Evolutionary conservation across 1,140 invertebrate genomes (phyloP).

Genomic region (Manduca sexta): DNA sequence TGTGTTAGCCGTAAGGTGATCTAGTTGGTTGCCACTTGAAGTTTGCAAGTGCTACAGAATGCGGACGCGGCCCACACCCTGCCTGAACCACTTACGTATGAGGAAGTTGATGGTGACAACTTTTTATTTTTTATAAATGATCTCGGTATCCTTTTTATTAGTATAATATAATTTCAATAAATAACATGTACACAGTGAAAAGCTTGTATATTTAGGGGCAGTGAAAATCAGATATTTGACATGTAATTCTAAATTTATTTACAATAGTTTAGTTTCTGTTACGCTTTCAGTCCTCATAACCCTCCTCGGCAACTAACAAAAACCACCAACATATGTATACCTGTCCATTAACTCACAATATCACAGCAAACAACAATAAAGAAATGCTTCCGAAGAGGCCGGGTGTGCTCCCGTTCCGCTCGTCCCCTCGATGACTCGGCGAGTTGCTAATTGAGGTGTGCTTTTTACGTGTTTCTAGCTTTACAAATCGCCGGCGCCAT

Average conservation of each 20-base stretch:
- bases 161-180: not conserved
- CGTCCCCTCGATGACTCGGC: constrained; percentile 49
- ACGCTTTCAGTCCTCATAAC: constrained; percentile 29
- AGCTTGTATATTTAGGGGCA: not conserved
- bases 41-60: constrained; percentile 47
- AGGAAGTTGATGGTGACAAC: constrained; percentile 45
- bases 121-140: constrained; percentile 23
- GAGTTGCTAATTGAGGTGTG: constrained; percentile 51
- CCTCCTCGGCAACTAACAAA: constrained; percentile 37
- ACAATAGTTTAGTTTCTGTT: constrained; percentile 48
- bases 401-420: constrained; percentile 27
- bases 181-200: not conserved
- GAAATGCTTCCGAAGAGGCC: constrained; percentile 56
- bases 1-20: constrained; percentile 59
- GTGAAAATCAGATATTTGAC: not conserved
- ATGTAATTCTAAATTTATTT: constrained; percentile 57
- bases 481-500: constrained; percentile 42
- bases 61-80: constrained; percentile 59
- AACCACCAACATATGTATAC: constrained; percentile 46
- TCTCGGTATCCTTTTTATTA: not conserved
- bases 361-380: constrained; percentile 69
- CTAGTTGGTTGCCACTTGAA: constrained; percentile 43
- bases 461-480: constrained; percentile 42
- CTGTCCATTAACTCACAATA: constrained; percentile 66
- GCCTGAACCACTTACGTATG: constrained; percentile 27